Conservation (phyloP, 1,140 invertebrate genomes). For the Drosophila nannoptera region DNA sequence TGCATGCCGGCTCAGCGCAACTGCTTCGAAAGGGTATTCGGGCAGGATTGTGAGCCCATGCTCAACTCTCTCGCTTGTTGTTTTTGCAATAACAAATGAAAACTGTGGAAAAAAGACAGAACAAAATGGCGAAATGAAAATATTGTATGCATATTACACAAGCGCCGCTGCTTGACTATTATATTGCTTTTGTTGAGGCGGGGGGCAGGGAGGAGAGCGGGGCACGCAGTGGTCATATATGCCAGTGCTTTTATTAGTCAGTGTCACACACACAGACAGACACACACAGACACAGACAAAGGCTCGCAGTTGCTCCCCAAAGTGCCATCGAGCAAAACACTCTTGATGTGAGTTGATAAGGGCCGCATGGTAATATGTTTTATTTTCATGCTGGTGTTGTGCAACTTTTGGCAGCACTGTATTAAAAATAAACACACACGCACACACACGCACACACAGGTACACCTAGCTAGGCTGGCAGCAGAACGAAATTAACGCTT, state of each 20-base stretch:
- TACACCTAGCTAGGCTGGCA: constrained; percentile 20
- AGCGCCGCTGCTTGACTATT: constrained; percentile 65
- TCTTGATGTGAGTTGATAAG: constrained; percentile 67
- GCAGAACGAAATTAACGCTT: constrained; percentile 8
- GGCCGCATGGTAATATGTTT: constrained; percentile 48
- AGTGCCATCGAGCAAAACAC: constrained; percentile 69
- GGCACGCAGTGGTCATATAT: constrained; percentile 17
- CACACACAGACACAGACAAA: not conserved
- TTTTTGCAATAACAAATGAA: constrained; percentile 70
- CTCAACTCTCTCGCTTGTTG: constrained; percentile 51
- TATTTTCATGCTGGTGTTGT: constrained; percentile 48
- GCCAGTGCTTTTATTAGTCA: constrained; percentile 68
- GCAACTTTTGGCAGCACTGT: constrained; percentile 56
- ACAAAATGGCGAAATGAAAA: constrained; percentile 54
- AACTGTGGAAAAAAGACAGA: constrained; percentile 58
- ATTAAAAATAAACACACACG: constrained; percentile 60
- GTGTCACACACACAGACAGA: constrained; percentile 49
- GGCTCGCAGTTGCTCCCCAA: constrained; percentile 68
- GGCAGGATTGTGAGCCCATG: not conserved
- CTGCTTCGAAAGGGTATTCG: not conserved
- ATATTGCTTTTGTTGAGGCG: constrained; percentile 63
- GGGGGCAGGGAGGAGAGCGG: constrained; percentile 1
- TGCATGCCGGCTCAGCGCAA: too few species aligned
- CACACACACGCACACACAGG: constrained; percentile 6
- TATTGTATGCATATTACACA: constrained; percentile 69